Base-by-base conservation (phyloP, 2,797 vertebrate species). In the Cygnus olor region DNA sequence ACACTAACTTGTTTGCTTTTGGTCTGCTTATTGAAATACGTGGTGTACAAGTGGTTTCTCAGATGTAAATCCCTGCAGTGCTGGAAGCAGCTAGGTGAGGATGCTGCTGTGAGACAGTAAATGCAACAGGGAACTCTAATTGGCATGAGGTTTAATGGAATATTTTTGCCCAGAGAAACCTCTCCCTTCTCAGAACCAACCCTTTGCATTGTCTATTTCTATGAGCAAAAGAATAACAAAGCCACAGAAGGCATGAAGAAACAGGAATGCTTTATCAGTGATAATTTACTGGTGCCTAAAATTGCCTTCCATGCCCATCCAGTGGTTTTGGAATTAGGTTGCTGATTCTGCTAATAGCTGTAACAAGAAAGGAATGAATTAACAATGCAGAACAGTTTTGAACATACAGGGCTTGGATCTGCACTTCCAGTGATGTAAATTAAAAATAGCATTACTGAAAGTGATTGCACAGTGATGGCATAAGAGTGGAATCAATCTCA, bases 221-320 rank as follows among this genome's bases (percentile, higher is more conserved):
- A 28, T 45, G 72, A 91, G 86, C 76, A 87, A 63, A 76, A 86
- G 82, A 93, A 94, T 57, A 87, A 93, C 65, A 91, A 93, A 94
- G 94, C 76, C 79, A 69, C 58, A 54, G 51, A 89, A 78, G 94
- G 90, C 93, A 49, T 89, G 95, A 96, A 96, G 91, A 85, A 96
- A 96, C 96, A 96, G 90, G 96, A 96, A 93, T 85, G 80, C 72
- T 96, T 91, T 93, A 95, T 91, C 95, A 86, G 80, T 64, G 64
- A 71, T 93, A 90, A 96, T 97, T 96, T 94, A 70, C 94, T 94
- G 91, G 89, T 95, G 96, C 95, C 96, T 93, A 89, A 57, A 95
- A 93, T 87, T 95, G 89, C 87, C 51, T 89, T 82, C 88, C 82
- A 51, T 44, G 76, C 94, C 88, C 92, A 94, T 81, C 51, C 79